A percentile compares a stretch with the other conserved stretches of the same genome.
These are phyloP conservation scores for Haemorhous mexicanus DNA, from an alignment of 2,113 vertebrate species.

Conservation along the genomic window DNA sequence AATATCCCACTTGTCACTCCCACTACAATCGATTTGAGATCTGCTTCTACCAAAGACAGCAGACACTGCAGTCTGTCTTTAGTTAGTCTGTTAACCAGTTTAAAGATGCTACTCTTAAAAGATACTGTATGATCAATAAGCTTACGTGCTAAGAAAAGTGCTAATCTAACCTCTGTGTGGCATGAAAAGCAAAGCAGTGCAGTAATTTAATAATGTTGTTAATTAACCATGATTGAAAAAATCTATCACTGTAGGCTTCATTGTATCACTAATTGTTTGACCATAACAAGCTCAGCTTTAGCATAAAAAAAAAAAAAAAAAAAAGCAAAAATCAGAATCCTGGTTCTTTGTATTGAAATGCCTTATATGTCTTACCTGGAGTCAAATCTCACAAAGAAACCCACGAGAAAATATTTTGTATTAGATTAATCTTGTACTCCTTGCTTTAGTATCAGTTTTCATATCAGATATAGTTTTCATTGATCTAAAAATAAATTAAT, in stretches of 20 bases:
- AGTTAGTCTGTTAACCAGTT: slow-evolving; percentile 21
- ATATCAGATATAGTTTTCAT: not conserved
- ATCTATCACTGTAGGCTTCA: not conserved
- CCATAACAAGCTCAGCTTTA: not conserved
- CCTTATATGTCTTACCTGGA: not conserved
- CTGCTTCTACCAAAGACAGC: not conserved
- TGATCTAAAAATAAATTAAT: not conserved
- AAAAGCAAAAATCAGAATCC: not conserved
- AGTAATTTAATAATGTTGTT: not conserved
- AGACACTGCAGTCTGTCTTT: not conserved
- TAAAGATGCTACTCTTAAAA: slow-evolving; percentile 23
- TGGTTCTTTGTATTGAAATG: not conserved
- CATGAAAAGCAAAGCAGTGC: not conserved
- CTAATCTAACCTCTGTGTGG: not conserved
- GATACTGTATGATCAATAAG: slow-evolving; percentile 22
- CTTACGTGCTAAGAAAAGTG: not conserved
- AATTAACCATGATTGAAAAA: not conserved
- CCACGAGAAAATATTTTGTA: fast-evolving
- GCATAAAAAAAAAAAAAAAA: not conserved
- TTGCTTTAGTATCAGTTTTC: not conserved
- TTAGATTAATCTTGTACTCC: not conserved
- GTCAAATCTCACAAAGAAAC: not conserved
- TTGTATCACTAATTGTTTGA: not conserved
- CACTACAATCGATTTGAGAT: not conserved
- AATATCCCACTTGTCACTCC: not conserved